phyloP scores from a whole-genome alignment of 2,797 vertebrate species.

The Ctenopoma multispine region DNA sequence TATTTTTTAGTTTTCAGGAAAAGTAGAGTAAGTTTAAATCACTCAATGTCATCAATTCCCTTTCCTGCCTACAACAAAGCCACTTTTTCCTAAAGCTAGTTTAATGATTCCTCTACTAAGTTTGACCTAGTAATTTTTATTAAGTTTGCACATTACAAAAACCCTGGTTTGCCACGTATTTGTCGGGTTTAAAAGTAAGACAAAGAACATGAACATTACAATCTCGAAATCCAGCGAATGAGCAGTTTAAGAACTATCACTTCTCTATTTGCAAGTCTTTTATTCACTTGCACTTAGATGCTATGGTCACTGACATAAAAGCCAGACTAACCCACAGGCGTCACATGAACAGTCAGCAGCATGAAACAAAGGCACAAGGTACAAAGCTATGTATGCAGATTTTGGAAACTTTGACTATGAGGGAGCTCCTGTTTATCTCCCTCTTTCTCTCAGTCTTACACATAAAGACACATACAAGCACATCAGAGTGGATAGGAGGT shows the following conservation, averaged over 20 bases:
- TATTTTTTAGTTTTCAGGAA: not conserved
- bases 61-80: not conserved
- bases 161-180: not conserved
- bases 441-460: not conserved
- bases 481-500: constrained; percentile 16
- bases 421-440: constrained; percentile 7
- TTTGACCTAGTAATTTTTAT: not conserved
- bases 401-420: constrained; percentile 29
- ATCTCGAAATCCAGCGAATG: not conserved
- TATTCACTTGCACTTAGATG: constrained; percentile 3
- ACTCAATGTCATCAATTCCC: not conserved
- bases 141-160: not conserved
- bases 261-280: not conserved
- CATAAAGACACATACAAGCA: not conserved
- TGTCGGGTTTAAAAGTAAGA: no score
- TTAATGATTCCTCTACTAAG: not conserved
- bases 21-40: no score
- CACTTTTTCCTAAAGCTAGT: not conserved
- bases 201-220: not conserved
- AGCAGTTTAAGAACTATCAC: not conserved
- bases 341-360: constrained; percentile 34
- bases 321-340: constrained; percentile 18
- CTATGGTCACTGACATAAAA: constrained; percentile 48
- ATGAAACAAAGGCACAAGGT: constrained; percentile 37
- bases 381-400: constrained; percentile 31